These are phyloP conservation scores for Ommatoiulus sabulosus DNA, from an alignment of 2,888 invertebrate species.

Conservation along the genomic window DNA sequence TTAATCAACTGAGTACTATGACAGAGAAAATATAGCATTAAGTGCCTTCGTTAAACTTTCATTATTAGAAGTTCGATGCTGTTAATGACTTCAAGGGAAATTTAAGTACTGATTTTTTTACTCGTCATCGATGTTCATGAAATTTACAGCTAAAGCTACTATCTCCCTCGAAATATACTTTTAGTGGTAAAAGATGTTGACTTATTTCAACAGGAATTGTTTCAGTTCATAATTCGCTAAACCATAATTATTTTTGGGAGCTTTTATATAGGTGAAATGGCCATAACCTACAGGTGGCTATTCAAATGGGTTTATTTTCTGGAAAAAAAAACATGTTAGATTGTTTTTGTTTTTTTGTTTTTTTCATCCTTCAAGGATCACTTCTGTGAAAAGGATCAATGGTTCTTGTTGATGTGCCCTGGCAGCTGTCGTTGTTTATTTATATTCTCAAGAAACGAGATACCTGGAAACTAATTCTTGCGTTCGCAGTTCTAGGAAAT, in stretches of 20 bases:
- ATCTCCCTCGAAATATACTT: not conserved
- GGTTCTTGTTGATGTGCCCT: not conserved
- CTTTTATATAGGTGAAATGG: not conserved
- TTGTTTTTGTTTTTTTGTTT: not conserved
- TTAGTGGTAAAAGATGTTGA: not conserved
- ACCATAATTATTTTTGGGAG: not conserved
- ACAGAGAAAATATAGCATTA: too few species aligned
- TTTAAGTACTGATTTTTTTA: too few species aligned
- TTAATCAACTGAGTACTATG: too few species aligned
- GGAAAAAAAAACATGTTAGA: not conserved
- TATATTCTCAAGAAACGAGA: not conserved
- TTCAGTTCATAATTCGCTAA: not conserved
- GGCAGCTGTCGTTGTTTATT: not conserved
- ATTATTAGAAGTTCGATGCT: not conserved
- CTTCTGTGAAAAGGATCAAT: not conserved
- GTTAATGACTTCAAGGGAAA: not conserved
- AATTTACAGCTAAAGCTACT: not conserved
- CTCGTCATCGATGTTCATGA: too few species aligned
- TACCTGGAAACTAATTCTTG: conserved; percentile 12
- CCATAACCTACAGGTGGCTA: not conserved
- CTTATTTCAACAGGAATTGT: not conserved
- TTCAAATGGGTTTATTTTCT: not conserved
- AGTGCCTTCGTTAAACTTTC: not conserved
- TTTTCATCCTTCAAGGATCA: not conserved
- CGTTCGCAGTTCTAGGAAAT: not conserved